Conservation (phyloP, 2,113 vertebrate genomes). For the Macrotis lagotis region DNA sequence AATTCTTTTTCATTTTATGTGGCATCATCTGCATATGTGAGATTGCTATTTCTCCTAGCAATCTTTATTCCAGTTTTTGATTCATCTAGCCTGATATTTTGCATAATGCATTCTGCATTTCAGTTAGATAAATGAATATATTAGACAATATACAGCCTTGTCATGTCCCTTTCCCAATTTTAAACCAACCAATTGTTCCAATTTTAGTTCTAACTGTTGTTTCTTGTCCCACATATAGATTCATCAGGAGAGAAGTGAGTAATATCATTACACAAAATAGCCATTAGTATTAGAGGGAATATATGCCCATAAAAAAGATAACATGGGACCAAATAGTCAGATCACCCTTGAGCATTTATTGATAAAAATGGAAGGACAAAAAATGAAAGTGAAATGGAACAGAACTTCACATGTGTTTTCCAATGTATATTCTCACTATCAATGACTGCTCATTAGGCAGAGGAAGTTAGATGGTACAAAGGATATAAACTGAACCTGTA, state of each 20-base stretch:
- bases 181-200: neutral
- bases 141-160: neutral
- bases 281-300: neutral
- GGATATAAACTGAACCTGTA: neutral
- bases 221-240: neutral
- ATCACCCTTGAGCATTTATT: neutral
- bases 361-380: neutral
- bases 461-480: neutral
- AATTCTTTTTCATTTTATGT: too few relatives aligned
- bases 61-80: too few relatives aligned
- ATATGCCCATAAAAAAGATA: neutral
- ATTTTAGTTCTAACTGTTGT: neutral
- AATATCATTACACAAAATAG: neutral
- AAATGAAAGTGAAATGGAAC: neutral
- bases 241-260: neutral
- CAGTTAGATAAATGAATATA: neutral
- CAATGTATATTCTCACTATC: neutral
- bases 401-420: neutral
- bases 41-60: too few relatives aligned
- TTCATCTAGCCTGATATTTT: too few relatives aligned
- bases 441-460: neutral
- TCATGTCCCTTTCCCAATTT: neutral
- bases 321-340: neutral
- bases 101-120: too few relatives aligned
- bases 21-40: too few relatives aligned